Evolutionary conservation across 2,113 vertebrate genomes (phyloP).

Genomic region (Brachypodius melanocephalos): DNA sequence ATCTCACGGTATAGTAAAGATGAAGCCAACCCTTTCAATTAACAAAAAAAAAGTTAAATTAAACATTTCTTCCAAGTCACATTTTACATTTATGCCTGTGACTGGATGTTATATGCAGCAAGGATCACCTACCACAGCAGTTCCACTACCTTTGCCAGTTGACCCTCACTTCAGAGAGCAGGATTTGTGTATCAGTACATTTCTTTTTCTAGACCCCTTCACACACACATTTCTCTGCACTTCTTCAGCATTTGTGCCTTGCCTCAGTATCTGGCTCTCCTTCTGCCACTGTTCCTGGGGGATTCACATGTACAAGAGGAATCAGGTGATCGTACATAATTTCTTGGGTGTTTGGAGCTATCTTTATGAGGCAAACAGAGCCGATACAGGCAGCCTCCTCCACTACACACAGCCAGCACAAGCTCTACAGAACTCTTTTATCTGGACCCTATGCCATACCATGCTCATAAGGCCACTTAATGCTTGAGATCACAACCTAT

Average conservation of each 20-base stretch:
- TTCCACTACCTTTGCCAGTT: neutral
- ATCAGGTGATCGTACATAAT: neutral
- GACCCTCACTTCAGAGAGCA: neutral
- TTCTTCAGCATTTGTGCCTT: neutral
- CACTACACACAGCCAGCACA: neutral
- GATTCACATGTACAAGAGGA: fast-evolving
- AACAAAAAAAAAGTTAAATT: neutral
- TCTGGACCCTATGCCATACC: too few relatives aligned
- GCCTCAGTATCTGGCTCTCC: neutral
- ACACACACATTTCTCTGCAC: neutral
- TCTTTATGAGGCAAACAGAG: neutral
- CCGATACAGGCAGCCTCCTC: neutral
- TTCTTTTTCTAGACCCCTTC: neutral
- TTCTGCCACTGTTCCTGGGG: neutral
- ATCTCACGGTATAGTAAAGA: neutral
- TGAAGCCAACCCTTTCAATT: neutral
- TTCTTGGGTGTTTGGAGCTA: neutral
- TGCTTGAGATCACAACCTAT: neutral
- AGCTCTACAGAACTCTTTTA: neutral
- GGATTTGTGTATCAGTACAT: neutral
- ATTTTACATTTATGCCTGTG: neutral
- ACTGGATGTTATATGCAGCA: neutral
- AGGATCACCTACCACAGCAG: neutral
- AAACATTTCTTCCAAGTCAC: neutral
- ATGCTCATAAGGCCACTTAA: neutral